phyloP scores from a whole-genome alignment of 2,888 invertebrate species.

The Allygus modestus region DNA sequence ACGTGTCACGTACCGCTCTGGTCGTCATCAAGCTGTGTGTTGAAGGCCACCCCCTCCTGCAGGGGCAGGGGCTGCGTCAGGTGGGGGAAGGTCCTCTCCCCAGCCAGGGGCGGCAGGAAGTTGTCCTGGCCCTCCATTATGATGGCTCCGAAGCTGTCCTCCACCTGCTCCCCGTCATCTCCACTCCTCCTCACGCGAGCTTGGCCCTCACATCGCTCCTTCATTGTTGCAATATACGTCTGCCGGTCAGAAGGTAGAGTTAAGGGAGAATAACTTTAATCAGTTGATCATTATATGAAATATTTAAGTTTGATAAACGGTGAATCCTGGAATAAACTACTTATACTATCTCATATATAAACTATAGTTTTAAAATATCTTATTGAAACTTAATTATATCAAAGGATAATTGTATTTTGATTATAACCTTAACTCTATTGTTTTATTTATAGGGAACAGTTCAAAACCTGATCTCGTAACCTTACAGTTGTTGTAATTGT shows the following conservation, averaged over 20 bases:
- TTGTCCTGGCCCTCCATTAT: conserved; percentile 48
- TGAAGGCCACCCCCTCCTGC: conserved; percentile 43
- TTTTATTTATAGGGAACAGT: too few species aligned
- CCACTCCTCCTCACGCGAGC: background rate
- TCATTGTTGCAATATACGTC: conserved; percentile 44
- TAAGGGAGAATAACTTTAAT: too few species aligned
- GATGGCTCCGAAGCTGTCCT: conserved; percentile 56
- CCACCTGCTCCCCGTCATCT: background rate
- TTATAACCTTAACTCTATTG: too few species aligned
- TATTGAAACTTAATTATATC: too few species aligned
- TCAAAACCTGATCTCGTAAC: too few species aligned
- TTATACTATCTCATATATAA: too few species aligned
- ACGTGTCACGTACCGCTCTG: conserved; percentile 30
- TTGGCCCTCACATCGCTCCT: conserved; percentile 47
- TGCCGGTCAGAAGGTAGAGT: conserved; percentile 10
- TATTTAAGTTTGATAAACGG: too few species aligned
- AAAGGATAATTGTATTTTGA: too few species aligned
- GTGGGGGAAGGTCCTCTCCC: conserved; percentile 38
- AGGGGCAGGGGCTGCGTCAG: conserved; percentile 22
- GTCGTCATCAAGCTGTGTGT: conserved; percentile 21
- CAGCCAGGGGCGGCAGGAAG: conserved; percentile 42
- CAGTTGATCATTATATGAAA: too few species aligned
- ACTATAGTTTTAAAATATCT: too few species aligned
- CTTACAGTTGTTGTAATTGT: too few species aligned
- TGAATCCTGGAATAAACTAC: too few species aligned